Evolutionary conservation across 2,888 invertebrate species (phyloP), one percentile per base, ranked within the genome.

Genomic region (Lycaena phlaeas): DNA sequence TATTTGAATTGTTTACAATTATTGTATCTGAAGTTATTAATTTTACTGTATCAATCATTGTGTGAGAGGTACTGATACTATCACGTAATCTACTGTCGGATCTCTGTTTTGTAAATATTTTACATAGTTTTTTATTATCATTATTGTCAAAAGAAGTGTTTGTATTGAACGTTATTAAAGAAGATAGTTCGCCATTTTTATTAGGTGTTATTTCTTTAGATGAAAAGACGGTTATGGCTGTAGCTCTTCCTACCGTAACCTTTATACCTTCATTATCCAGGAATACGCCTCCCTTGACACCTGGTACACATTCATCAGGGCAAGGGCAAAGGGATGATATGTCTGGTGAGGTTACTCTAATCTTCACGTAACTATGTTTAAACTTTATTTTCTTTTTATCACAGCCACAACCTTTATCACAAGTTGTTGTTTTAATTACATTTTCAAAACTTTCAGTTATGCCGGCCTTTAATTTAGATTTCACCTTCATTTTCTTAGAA

Each of bases 341-440:
- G 38, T 75, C 74, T 6, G 76, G 75, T 10, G 74, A 72, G 4
- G 72, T 73, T 1, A 75, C 73, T 55, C 61, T 59, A 44, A 76
- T 75, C 54, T 74, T 74, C 0, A 75, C 63, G 26, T 73, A 75
- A 48, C 76, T 75, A 26, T 75, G 71, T 49, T 74, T 75, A 49
- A 76, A 76, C 56, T 62, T 58, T 29, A 75, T 73, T 63, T 74
- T 75, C 45, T 74, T 75, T 47, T 64, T 71, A 42, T 72, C 71
- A 52, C 74, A 73, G 2, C 74, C 75, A 48, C 75, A 75, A 12
- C 57, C 70, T 34, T 64, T 56, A 37, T 75, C 74, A 51, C 74
- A 74, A 11, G 59, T 73, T 14, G 67, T 68, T 2, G 64, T 65
- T 63, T 70, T 75, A 2, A 56, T 37, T n/a, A 71, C 53, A 27